These are phyloP conservation scores for Drosophila meridiana DNA, from an alignment of 2,888 invertebrate species.

Conservation along the genomic window DNA sequence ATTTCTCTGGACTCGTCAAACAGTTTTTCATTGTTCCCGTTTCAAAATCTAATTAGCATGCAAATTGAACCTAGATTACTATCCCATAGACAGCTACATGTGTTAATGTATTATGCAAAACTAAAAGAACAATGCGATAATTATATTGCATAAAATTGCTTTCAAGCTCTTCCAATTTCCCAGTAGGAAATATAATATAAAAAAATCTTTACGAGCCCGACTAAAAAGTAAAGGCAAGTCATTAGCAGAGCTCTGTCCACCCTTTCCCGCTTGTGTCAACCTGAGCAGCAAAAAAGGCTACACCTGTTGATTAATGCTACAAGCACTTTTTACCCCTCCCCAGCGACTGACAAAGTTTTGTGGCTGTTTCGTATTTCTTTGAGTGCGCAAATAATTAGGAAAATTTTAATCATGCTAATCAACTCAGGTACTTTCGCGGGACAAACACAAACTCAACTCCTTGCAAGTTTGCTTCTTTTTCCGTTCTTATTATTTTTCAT, in stretches of 20 bases:
- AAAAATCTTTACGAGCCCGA: neutral
- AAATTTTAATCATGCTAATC: constrained; percentile 67
- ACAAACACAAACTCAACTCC: constrained; percentile 4
- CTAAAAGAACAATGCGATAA: constrained; percentile 25
- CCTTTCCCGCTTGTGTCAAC: constrained; percentile 9
- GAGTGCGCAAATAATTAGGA: constrained; percentile 58
- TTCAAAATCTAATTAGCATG: constrained; percentile 53
- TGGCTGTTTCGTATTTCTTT: constrained; percentile 25
- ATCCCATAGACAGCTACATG: constrained; percentile 15
- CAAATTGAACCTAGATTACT: constrained; percentile 44
- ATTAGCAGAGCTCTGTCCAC: neutral
- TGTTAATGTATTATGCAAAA: constrained; percentile 19
- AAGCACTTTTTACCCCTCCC: constrained; percentile 14
- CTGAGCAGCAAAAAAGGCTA: constrained; percentile 22
- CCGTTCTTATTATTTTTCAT: constrained; percentile 6
- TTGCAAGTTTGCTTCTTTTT: constrained; percentile 1
- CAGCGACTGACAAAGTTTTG: constrained; percentile 20
- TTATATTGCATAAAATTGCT: neutral
- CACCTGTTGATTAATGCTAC: constrained; percentile 54
- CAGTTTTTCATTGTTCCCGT: constrained; percentile 49
- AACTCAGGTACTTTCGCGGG: constrained; percentile 30
- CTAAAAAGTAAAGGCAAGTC: constrained; percentile 10
- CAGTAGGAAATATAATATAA: neutral
- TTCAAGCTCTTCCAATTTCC: neutral
- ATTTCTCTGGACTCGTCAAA: constrained; percentile 16